Percentiles rank a stretch among this genome's conserved stretches.
phyloP scores from a whole-genome alignment of 2,797 vertebrate species.

The Nasua narica region DNA sequence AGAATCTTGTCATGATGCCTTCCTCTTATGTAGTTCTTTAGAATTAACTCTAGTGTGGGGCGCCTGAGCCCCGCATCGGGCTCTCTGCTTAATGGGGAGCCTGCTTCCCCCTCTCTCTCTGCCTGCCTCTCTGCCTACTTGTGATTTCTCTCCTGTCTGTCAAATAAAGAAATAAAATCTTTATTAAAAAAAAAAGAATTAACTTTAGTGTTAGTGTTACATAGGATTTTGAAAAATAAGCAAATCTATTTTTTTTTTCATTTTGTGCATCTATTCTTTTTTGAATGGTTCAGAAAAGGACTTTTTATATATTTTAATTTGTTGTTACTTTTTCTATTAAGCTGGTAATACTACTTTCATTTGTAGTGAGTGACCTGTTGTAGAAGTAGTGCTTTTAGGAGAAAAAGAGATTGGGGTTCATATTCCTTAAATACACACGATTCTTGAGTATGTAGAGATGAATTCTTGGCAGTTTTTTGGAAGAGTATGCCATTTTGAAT shows the following conservation, averaged over 20 bases:
- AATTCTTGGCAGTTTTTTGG: constrained; percentile 1
- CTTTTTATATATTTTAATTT: neutral
- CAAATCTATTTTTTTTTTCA: neutral
- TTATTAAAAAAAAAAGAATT: too few relatives aligned
- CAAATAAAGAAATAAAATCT: too few relatives aligned
- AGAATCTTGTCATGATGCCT: neutral
- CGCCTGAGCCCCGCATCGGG: too few relatives aligned
- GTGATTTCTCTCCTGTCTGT: too few relatives aligned
- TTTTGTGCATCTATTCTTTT: neutral
- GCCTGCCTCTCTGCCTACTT: too few relatives aligned
- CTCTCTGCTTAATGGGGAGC: too few relatives aligned
- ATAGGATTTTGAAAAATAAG: neutral
- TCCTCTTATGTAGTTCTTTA: neutral
- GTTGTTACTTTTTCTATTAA: neutral
- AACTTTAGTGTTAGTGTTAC: neutral
- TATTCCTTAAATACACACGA: neutral
- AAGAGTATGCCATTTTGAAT: neutral
- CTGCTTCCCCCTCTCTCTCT: too few relatives aligned
- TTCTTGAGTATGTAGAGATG: neutral
- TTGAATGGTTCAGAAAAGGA: neutral
- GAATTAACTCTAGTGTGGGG: neutral
- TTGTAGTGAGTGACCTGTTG: neutral
- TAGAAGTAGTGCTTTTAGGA: neutral
- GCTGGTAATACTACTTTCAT: neutral
- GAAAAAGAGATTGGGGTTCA: neutral